Evolutionary conservation across 2,797 vertebrate species (phyloP).

Genomic region (Platalea minor): DNA sequence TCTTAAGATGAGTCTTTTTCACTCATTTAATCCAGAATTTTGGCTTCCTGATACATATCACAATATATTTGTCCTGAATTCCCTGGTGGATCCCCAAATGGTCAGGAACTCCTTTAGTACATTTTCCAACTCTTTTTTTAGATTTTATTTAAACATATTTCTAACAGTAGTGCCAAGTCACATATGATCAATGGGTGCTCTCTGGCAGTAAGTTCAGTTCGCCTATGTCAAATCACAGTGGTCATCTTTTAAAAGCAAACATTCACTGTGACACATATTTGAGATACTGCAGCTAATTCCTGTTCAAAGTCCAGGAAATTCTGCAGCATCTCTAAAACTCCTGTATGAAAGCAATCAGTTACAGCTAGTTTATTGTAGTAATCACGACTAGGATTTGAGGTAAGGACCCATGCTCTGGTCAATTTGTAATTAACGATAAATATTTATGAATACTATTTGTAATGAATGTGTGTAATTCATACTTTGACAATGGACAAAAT

Average conservation of each 20-base stretch:
- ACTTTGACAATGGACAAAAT: not conserved
- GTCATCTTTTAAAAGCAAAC: not conserved
- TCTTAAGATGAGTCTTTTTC: not conserved
- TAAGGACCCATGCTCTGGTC: not conserved
- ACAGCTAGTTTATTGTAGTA: not conserved
- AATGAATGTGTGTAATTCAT: slow-evolving; percentile 3
- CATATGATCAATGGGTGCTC: not conserved
- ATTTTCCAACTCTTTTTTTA: not conserved
- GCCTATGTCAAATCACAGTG: not conserved
- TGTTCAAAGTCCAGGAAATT: slow-evolving; percentile 21
- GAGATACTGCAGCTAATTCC: not conserved
- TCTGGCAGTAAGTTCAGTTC: not conserved
- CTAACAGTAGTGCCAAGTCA: not conserved
- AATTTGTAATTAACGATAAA: not conserved
- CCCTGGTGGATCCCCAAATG: not conserved
- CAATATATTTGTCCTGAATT: not conserved
- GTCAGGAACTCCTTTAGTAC: not conserved
- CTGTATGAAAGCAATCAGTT: not conserved
- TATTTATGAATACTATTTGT: not conserved
- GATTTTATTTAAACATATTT: not conserved
- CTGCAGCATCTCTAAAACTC: not conserved
- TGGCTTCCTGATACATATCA: not conserved
- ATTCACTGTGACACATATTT: not conserved
- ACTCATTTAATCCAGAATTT: not conserved
- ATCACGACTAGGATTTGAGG: not conserved